Percentiles rank a stretch among this genome's conserved stretches.
Evolutionary conservation across 2,888 invertebrate species (phyloP).

Genomic region (Aradus depressus): DNA sequence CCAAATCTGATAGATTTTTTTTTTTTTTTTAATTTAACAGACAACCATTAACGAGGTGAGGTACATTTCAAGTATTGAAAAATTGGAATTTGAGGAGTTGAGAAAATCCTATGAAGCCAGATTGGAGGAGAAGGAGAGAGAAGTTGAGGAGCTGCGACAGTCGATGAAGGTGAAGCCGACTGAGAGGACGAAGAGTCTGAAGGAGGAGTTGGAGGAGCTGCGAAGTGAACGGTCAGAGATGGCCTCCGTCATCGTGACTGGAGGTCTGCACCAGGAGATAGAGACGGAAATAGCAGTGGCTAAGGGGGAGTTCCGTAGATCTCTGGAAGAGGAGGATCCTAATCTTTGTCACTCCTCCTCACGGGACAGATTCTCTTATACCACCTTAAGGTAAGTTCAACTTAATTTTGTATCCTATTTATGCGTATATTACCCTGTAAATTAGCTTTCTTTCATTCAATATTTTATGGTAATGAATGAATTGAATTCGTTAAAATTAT

Average conservation of each 20-base stretch:
- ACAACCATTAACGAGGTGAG: slow-evolving; percentile 27
- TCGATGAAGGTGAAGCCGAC: slow-evolving; percentile 34
- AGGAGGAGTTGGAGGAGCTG: slow-evolving; percentile 23
- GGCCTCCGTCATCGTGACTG: too few species aligned
- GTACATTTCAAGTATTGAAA: slow-evolving; percentile 42
- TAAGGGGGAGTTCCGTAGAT: not conserved
- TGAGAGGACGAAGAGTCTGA: slow-evolving; percentile 14
- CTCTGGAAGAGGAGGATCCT: not conserved
- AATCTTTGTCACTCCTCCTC: not conserved
- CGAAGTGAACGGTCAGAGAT: slow-evolving; percentile 4
- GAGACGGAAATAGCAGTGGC: not conserved
- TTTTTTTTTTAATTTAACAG: slow-evolving; percentile 17
- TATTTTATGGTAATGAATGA: too few species aligned
- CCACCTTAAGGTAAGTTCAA: too few species aligned
- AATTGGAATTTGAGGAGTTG: slow-evolving; percentile 39
- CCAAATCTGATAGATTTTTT: too few species aligned
- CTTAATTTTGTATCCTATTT: too few species aligned
- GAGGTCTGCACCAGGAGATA: too few species aligned
- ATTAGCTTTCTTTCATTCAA: too few species aligned
- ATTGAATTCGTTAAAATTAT: too few species aligned
- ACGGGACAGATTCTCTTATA: too few species aligned
- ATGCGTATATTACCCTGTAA: too few species aligned
- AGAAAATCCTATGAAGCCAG: slow-evolving; percentile 43
- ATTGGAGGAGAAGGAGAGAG: slow-evolving; percentile 44
- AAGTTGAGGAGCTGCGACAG: slow-evolving; percentile 42